Base-by-base conservation (phyloP, 2,113 vertebrate species). In the Mesembrinibis cayennensis region DNA sequence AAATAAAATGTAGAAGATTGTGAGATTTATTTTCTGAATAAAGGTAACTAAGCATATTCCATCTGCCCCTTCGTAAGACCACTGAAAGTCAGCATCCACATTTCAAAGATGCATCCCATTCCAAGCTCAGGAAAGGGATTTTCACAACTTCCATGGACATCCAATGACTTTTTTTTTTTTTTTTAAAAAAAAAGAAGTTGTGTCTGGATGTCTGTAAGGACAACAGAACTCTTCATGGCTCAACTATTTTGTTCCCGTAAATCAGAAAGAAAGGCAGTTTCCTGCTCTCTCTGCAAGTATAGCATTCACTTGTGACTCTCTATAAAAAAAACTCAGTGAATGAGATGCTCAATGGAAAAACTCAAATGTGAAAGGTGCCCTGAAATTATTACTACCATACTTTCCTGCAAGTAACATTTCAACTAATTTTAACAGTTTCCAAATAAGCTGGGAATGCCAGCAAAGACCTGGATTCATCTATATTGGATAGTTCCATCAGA, bases 401-500 rank as follows among this genome's bases (percentile, higher is more conserved):
- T 45, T 86, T 74, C 20, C 69, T 22, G 3, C 25, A 82, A 82
- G 45, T 13, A 91, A 26, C 22, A 45, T 32, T 76, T 55, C 52
- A 85, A 62, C 9, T 52, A 18, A 71, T 59, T 76, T 86, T 65
- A 84, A 6, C 0, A 3, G 9, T 38, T 96, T 94, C 53, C 40
- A 76, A 56, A 56, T 18, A 80, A 78, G 32, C 38, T 56, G 34
- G 1, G 2, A 88, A 77, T 55, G 40, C 8, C 66, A 90, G 52
- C 17, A 36, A 80, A 81, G 50, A 65, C 38, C 63, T 97, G 53
- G 59, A 87, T 87, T 95, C n/a, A 27, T 45, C 53, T 91, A 9
- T 93, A 93, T 95, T 19, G 36, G 50, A 77, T 17, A 86, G 74
- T 79, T 96, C 91, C 61, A 77, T 92, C 80, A 92, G 67, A 90